Conservation (phyloP, 2,113 vertebrate genomes). For the Datnioides undecimradiatus region DNA sequence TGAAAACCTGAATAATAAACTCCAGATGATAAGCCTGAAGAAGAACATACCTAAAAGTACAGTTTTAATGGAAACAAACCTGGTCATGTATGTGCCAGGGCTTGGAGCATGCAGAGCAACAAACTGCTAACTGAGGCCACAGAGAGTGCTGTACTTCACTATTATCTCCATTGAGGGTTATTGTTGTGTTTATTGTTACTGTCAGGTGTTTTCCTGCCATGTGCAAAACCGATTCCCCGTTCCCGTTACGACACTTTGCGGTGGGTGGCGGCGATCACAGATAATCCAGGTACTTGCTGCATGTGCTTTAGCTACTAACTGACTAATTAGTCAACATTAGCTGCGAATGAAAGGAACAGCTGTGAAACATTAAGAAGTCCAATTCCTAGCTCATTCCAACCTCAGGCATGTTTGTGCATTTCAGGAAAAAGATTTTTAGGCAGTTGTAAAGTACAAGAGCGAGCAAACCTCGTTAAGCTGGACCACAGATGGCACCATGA, state of each 20-base stretch:
- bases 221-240: not conserved
- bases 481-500: constrained; percentile 25
- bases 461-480: constrained; percentile 4
- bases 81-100: too few species aligned
- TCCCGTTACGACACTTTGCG: constrained; percentile 19
- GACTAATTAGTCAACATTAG: constrained; percentile 67
- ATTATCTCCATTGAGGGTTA: not conserved
- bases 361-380: constrained; percentile 57
- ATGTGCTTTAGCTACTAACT: constrained; percentile 34
- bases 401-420: not conserved
- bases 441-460: constrained; percentile 11
- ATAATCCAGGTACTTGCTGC: constrained; percentile 26
- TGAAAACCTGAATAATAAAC: too few species aligned
- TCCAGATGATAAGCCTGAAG: too few species aligned
- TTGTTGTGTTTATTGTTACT: constrained; percentile 7
- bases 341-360: constrained; percentile 55
- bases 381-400: constrained; percentile 42
- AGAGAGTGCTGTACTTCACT: not conserved
- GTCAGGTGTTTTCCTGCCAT: constrained; percentile 11
- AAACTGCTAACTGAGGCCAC: too few species aligned
- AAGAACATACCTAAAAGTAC: too few species aligned
- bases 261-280: constrained; percentile 28
- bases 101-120: too few species aligned
- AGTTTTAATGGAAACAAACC: too few species aligned
- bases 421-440: constrained; percentile 8